Conservation (phyloP, 2,888 invertebrate species). For the Seira ritae region DNA sequence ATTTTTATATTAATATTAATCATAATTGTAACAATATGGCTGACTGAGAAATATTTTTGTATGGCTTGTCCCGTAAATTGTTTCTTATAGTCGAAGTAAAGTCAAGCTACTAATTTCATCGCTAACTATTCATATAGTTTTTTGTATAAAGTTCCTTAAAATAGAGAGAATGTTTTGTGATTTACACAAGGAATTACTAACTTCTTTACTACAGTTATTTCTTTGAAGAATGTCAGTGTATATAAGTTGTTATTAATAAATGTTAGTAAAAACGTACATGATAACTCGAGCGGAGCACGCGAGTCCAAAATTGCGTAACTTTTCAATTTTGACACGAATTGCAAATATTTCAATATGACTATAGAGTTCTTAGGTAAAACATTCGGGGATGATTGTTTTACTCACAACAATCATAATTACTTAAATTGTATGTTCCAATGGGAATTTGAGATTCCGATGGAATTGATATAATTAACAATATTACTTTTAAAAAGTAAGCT, state of each 20-base stretch:
- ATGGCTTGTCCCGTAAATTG: not conserved
- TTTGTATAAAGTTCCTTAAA: not conserved
- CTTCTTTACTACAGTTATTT: too few species aligned
- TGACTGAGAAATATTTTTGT: conserved; percentile 39
- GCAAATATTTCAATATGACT: conserved; percentile 32
- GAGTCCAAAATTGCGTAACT: too few species aligned
- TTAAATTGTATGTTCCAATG: not conserved
- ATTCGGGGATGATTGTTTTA: conserved; percentile 52
- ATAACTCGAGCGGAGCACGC: too few species aligned
- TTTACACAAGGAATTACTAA: too few species aligned
- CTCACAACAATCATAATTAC: conserved; percentile 50
- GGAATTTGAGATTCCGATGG: not conserved
- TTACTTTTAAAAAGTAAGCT: not conserved
- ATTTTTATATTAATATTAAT: not conserved
- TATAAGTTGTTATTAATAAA: too few species aligned
- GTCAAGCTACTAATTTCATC: conserved; percentile 5
- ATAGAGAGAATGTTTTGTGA: not conserved
- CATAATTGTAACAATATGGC: conserved; percentile 39
- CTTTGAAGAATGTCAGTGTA: too few species aligned
- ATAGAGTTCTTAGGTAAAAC: conserved; percentile 57
- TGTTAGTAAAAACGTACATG: too few species aligned
- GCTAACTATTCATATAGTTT: not conserved
- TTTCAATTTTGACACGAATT: too few species aligned
- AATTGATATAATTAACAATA: not conserved
- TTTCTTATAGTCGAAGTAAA: not conserved